Evolutionary conservation across 92 coral and sea anemone genomes (phyloP).

Genomic region (Isaurus tuberculatus): DNA sequence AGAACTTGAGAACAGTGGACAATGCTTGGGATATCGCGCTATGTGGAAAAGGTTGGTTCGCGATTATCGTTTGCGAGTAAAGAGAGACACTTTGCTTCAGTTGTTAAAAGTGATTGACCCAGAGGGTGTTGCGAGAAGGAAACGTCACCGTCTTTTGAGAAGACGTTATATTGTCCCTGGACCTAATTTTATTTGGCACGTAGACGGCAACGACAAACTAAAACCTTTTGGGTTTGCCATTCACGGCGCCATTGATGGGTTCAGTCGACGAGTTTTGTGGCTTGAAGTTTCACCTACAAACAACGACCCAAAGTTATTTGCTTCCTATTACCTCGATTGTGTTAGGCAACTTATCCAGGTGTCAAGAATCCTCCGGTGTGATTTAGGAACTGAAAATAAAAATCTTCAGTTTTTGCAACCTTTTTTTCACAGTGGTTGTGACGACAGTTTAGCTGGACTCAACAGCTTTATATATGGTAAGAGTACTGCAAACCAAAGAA

Average conservation of each 20-base stretch:
- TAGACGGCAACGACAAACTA: not conserved
- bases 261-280: not conserved
- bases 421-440: constrained; percentile 11
- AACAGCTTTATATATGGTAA: constrained; percentile 39
- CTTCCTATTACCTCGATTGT: constrained; percentile 15
- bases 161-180: not conserved
- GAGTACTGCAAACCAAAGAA: constrained; percentile 26
- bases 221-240: constrained; percentile 19
- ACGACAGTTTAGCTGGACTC: constrained; percentile 32
- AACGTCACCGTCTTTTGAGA: not conserved
- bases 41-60: constrained; percentile 21
- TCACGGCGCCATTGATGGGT: not conserved
- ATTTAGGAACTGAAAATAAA: constrained; percentile 27
- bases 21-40: constrained; percentile 23
- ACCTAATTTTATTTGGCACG: constrained; percentile 3
- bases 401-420: constrained; percentile 40
- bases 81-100: not conserved
- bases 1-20: constrained; percentile 32
- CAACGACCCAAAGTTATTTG: constrained; percentile 25
- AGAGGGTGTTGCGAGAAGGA: not conserved
- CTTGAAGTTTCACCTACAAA: constrained; percentile 15
- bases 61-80: constrained; percentile 1
- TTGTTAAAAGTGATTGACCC: constrained; percentile 23
- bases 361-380: constrained; percentile 28
- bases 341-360: not conserved